phyloP scores from a whole-genome alignment of 2,113 vertebrate species.

The Cyanocitta stelleri region DNA sequence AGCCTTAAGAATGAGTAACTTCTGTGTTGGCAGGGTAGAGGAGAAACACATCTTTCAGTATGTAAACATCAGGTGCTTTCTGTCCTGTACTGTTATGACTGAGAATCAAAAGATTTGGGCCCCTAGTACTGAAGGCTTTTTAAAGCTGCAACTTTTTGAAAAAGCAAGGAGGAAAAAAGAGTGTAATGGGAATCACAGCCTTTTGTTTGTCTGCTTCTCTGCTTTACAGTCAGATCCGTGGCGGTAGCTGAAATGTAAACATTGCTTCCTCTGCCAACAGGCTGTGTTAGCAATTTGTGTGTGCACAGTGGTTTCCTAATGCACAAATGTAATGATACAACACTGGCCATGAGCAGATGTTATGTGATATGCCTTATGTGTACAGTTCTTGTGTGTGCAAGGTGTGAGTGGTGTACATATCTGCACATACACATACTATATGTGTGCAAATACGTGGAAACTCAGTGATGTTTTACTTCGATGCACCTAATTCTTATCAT shows the following conservation, averaged over 20 bases:
- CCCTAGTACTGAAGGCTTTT: not conserved
- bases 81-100: not conserved
- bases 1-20: not conserved
- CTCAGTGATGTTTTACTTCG: not conserved
- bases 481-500: not conserved
- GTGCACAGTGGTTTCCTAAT: not conserved
- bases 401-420: not conserved
- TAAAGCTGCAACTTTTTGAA: not conserved
- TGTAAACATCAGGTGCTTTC: not conserved
- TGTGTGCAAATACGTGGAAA: not conserved
- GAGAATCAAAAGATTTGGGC: not conserved
- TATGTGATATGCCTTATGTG: not conserved
- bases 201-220: slow-evolving; percentile 13
- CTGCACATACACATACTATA: not conserved
- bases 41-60: not conserved
- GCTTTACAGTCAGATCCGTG: not conserved
- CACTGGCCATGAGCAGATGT: not conserved
- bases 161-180: not conserved
- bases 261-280: not conserved
- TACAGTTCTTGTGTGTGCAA: not conserved
- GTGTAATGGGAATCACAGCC: not conserved
- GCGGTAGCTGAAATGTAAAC: not conserved
- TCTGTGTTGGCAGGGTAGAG: not conserved
- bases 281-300: not conserved
- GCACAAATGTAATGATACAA: not conserved